Conservation (phyloP, 2,113 vertebrate species). For the Xenopus tropicalis region DNA sequence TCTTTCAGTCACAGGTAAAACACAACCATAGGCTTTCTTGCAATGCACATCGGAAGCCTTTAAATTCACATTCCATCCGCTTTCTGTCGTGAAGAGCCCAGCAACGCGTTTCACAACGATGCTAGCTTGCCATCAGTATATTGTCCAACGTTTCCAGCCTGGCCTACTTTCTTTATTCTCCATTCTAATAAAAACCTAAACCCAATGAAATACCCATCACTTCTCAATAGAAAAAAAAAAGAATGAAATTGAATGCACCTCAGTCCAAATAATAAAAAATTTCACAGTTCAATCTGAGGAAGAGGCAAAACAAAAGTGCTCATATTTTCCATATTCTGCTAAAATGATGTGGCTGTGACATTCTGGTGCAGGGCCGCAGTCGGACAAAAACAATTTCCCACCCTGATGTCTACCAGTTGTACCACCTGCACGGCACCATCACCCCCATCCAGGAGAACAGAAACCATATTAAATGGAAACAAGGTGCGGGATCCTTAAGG, state of each 20-base stretch:
- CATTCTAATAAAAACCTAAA: conserved; percentile 52
- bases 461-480: conserved; percentile 2
- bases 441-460: conserved; percentile 13
- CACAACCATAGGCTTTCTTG: background rate
- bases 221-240: conserved; percentile 40
- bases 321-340: conserved; percentile 31
- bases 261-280: conserved; percentile 44
- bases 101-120: background rate
- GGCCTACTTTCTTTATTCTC: conserved; percentile 45
- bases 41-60: background rate
- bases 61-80: conserved; percentile 26
- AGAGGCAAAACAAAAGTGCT: conserved; percentile 57
- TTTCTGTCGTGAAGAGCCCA: conserved; percentile 8
- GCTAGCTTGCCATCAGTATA: background rate
- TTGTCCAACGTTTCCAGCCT: conserved; percentile 45
- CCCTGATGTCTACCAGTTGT: conserved; percentile 40
- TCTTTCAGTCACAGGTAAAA: conserved; percentile 4
- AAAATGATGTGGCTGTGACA: conserved; percentile 16
- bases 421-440: conserved; percentile 45
- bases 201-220: conserved; percentile 47
- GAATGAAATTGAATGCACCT: conserved; percentile 46
- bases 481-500: conserved; percentile 20
- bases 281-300: conserved; percentile 53
- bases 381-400: conserved; percentile 39
- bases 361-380: conserved; percentile 50